These are phyloP conservation scores for Leptogaster cylindrica DNA, from an alignment of 2,888 invertebrate genomes.

Conservation along the genomic window DNA sequence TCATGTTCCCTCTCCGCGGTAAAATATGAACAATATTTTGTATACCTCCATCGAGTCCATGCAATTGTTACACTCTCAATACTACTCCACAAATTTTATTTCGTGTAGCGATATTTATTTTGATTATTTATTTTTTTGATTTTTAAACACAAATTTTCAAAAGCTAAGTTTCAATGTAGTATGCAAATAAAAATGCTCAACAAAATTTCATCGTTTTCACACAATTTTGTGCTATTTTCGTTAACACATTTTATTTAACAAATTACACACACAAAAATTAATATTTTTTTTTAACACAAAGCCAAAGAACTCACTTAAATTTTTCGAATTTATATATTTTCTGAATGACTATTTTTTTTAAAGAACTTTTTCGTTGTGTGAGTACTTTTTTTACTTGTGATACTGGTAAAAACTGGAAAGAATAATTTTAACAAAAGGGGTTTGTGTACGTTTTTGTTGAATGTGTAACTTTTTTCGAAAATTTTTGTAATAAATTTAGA, in stretches of 20 bases:
- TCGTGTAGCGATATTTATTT: background rate
- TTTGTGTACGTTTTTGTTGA: background rate
- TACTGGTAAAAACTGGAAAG: constrained; percentile 34
- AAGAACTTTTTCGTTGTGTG: background rate
- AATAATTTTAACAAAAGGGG: background rate
- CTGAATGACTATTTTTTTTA: background rate
- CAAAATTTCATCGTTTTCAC: background rate
- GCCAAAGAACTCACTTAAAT: constrained; percentile 29
- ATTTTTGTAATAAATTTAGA: constrained; percentile 10
- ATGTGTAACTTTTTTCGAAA: background rate
- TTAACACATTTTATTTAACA: constrained; percentile 9
- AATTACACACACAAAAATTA: constrained; percentile 11
- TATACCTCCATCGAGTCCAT: constrained; percentile 3
- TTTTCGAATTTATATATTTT: constrained; percentile 15
- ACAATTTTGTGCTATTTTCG: constrained; percentile 33
- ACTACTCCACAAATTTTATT: constrained; percentile 1
- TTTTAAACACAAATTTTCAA: background rate
- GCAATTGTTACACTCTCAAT: constrained; percentile 15
- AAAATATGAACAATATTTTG: background rate
- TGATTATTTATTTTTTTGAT: background rate
- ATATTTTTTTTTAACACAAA: constrained; percentile 19
- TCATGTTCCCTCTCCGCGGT: background rate
- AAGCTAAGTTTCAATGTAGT: background rate
- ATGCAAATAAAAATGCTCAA: background rate
- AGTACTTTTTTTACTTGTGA: constrained; percentile 17